Conservation (phyloP, 2,113 vertebrate species). For the Conger conger region DNA sequence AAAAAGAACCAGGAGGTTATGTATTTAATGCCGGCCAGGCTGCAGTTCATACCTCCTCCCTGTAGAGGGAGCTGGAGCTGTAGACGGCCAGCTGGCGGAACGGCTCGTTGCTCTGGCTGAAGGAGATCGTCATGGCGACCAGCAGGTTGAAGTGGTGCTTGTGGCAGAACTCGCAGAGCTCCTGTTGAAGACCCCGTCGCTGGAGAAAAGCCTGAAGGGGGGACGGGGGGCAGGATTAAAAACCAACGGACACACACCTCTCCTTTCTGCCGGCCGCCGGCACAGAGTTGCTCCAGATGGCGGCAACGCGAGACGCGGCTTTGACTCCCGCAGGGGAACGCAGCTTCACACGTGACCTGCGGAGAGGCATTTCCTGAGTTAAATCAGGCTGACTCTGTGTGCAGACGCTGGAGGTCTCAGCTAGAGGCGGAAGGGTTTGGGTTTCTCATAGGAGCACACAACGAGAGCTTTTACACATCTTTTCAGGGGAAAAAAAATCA, state of each 20-base stretch:
- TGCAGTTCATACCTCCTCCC: conserved; percentile 61
- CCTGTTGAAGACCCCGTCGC: conserved; percentile 63
- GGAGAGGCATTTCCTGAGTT: too few species aligned
- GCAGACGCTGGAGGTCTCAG: too few species aligned
- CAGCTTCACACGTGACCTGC: too few species aligned
- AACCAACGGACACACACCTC: neutral
- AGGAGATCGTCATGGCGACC: conserved; percentile 84
- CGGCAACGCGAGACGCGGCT: too few species aligned
- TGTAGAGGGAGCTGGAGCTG: conserved; percentile 65
- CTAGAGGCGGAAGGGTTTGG: too few species aligned
- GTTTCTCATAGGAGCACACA: too few species aligned
- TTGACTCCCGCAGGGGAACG: too few species aligned
- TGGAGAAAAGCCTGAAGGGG: conserved; percentile 73
- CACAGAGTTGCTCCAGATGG: too few species aligned
- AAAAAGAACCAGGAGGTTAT: neutral
- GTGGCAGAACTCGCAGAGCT: conserved; percentile 78
- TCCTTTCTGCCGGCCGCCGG: too few species aligned
- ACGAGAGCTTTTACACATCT: too few species aligned
- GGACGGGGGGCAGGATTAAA: neutral
- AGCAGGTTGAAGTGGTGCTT: conserved; percentile 64
- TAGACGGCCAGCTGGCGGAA: conserved; percentile 79
- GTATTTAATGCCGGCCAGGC: neutral
- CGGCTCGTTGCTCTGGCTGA: conserved; percentile 69
- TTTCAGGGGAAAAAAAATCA: too few species aligned
- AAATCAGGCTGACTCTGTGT: too few species aligned